phyloP scores from a whole-genome alignment of 1,140 invertebrate genomes.

The Lutraria rhynchaena region DNA sequence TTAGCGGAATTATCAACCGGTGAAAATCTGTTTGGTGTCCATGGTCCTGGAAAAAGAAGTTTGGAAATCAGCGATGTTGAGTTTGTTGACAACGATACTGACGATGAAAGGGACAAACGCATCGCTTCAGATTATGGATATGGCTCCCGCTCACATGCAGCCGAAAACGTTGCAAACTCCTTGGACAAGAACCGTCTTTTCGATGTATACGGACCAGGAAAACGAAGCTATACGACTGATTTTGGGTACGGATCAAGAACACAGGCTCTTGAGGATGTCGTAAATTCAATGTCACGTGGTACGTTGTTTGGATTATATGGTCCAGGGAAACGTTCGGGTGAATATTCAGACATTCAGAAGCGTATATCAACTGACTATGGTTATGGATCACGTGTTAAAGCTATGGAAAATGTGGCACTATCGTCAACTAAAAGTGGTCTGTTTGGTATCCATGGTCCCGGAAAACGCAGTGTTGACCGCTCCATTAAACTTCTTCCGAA shows the following conservation, averaged over 20 bases:
- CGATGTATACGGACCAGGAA: slow-evolving; percentile 9
- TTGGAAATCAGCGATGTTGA: neutral
- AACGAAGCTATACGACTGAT: neutral
- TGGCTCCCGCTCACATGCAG: slow-evolving; percentile 6
- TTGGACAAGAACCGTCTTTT: slow-evolving; percentile 5
- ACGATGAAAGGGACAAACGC: neutral
- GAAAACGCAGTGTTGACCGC: neutral
- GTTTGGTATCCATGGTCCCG: slow-evolving; percentile 17
- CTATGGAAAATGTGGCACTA: slow-evolving; percentile 15
- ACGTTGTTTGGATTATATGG: neutral
- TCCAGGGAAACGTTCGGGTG: neutral
- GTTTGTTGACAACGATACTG: neutral
- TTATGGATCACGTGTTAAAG: slow-evolving; percentile 24
- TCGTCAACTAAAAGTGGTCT: neutral
- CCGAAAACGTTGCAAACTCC: slow-evolving; percentile 2
- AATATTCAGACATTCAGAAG: too few relatives aligned
- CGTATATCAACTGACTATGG: slow-evolving; percentile 19
- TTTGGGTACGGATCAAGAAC: neutral
- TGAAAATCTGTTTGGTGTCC: neutral
- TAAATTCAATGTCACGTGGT: neutral
- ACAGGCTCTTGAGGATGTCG: neutral
- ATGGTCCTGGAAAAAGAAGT: slow-evolving; percentile 2
- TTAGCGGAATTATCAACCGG: neutral
- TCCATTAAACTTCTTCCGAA: neutral
- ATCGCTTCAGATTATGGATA: slow-evolving; percentile 20